phyloP scores from a whole-genome alignment of 1,140 invertebrate species.

The Drosophila willistoni region DNA sequence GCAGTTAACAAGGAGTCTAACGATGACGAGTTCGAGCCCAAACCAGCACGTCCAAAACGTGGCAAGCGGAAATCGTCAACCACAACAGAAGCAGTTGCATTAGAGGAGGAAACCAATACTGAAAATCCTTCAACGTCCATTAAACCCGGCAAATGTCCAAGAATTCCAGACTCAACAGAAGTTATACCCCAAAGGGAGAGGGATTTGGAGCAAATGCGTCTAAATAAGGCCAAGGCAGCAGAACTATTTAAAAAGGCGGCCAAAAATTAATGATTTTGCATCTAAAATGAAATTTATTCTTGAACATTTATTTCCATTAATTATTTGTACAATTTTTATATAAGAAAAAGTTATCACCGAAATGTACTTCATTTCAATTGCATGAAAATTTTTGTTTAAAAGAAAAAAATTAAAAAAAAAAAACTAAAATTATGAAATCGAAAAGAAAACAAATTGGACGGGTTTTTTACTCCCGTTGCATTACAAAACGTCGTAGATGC shows the following conservation, averaged over 20 bases:
- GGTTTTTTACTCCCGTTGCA: background rate
- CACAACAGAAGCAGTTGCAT: background rate
- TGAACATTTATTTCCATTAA: background rate
- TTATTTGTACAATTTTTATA: background rate
- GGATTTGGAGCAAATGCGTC: constrained; percentile 86
- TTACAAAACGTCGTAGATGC: background rate
- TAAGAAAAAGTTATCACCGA: background rate
- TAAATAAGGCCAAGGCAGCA: constrained; percentile 90
- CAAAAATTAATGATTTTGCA: constrained; percentile 23
- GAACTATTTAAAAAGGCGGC: constrained; percentile 88
- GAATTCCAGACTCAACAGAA: constrained; percentile 80
- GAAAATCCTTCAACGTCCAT: constrained; percentile 28
- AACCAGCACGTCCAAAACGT: constrained; percentile 43
- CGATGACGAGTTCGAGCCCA: background rate
- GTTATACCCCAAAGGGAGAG: constrained; percentile 90
- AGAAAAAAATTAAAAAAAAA: background rate
- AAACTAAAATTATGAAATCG: background rate
- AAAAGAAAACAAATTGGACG: background rate
- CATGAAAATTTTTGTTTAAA: background rate
- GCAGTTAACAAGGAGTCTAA: background rate
- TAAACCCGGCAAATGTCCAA: constrained; percentile 44
- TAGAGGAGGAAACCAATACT: constrained; percentile 16
- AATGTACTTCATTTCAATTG: background rate
- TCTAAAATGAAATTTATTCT: background rate
- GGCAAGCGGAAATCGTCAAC: constrained; percentile 48